These are phyloP conservation scores for Acipenser transmontanus DNA, from an alignment of 2,797 vertebrate genomes.

Conservation along the genomic window DNA sequence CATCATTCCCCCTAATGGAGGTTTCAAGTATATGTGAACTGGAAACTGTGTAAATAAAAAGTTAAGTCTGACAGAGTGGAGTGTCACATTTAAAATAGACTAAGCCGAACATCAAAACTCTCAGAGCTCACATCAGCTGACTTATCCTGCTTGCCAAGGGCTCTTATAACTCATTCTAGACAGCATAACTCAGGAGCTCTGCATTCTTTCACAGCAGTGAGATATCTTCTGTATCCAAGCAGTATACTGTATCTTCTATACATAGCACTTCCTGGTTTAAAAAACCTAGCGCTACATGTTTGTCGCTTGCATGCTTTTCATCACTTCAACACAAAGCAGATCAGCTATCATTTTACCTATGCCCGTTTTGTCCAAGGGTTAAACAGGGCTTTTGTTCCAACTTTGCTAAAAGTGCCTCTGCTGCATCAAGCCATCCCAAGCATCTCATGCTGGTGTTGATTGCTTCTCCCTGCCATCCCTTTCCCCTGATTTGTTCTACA, in stretches of 20 bases:
- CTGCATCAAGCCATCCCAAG: constrained; percentile 43
- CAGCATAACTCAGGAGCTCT: constrained; percentile 14
- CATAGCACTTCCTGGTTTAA: constrained; percentile 9
- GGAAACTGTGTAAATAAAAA: background rate
- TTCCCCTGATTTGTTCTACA: constrained; percentile 34
- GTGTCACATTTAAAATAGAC: constrained; percentile 60
- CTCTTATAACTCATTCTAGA: constrained; percentile 9
- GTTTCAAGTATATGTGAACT: too few species aligned
- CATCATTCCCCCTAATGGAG: too few species aligned
- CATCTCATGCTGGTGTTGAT: constrained; percentile 46
- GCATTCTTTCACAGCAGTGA: constrained; percentile 14
- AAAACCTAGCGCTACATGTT: background rate
- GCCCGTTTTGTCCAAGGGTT: constrained; percentile 4
- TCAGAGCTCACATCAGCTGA: constrained; percentile 37
- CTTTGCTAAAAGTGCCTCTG: constrained; percentile 27
- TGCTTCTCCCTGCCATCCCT: constrained; percentile 40
- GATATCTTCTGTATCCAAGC: constrained; percentile 20
- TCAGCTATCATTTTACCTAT: constrained; percentile 1
- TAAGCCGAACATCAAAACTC: constrained; percentile 63
- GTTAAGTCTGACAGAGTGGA: too few species aligned
- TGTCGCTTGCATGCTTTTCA: background rate
- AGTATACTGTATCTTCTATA: constrained; percentile 19
- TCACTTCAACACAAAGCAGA: background rate
- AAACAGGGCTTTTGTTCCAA: constrained; percentile 16
- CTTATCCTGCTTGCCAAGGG: background rate